Evolutionary conservation across 2,797 vertebrate species (phyloP).

Genomic region (Galaxias olidus): DNA sequence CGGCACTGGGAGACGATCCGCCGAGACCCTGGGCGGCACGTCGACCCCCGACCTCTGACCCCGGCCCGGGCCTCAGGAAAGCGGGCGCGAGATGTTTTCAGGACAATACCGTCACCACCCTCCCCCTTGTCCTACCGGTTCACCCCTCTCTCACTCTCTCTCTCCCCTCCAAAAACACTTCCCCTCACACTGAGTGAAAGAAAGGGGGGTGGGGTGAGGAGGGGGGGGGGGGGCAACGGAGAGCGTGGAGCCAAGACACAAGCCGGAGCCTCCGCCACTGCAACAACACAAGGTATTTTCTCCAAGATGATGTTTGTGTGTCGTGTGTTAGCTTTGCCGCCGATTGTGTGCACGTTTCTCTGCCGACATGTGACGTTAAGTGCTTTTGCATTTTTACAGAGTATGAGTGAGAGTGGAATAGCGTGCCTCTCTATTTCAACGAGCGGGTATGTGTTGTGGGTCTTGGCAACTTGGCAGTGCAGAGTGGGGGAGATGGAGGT

Average conservation of each 20-base stretch:
- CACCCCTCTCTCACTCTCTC: constrained; percentile 8
- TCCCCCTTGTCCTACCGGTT: background rate
- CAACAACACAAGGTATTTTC: constrained; percentile 54
- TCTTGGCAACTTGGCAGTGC: too few species aligned
- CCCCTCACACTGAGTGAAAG: constrained; percentile 63
- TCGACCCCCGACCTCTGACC: constrained; percentile 18
- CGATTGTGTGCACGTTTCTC: background rate
- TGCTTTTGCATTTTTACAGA: background rate
- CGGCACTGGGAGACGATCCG: constrained; percentile 18
- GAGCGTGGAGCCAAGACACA: constrained; percentile 62
- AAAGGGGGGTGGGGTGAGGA: constrained; percentile 52
- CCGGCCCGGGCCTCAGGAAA: constrained; percentile 24
- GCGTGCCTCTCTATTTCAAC: too few species aligned
- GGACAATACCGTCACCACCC: background rate
- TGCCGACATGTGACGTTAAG: constrained; percentile 39
- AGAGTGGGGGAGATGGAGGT: too few species aligned
- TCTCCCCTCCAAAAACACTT: constrained; percentile 42
- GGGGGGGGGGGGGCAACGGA: constrained; percentile 46
- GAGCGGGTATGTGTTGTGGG: too few species aligned
- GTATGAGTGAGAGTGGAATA: too few species aligned
- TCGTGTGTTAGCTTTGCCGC: too few species aligned
- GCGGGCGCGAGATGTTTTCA: constrained; percentile 16
- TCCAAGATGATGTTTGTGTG: constrained; percentile 41
- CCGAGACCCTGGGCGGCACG: constrained; percentile 2
- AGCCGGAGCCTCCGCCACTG: constrained; percentile 52